Evolutionary conservation across 2,888 invertebrate genomes (phyloP), one percentile per base, ranked within the genome.

Genomic region (Orchesellides sinensis): DNA sequence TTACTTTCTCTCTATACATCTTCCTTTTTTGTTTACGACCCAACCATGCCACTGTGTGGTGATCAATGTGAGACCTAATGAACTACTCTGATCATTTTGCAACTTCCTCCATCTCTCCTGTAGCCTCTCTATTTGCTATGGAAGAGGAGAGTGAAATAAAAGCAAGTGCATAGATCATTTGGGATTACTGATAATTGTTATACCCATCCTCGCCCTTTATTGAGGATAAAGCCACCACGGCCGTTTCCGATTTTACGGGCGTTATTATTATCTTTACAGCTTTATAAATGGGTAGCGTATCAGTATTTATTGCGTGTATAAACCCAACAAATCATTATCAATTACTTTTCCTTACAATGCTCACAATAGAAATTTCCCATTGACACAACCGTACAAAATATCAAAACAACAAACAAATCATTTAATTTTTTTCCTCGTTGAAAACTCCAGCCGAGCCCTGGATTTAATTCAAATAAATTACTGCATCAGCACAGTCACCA

Each of bases 251-350:
- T 47, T 14, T 17, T 66, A 4, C 69, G 19, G 23, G 23, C 40
- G 23, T 56, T 69, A n/a, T n/a, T n/a, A n/a, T 56, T 72, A 56
- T 72, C 59, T 72, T 14, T 69, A 69, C 10, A 40, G n/a, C 10
- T 40, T 40, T 40, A n/a, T 40, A 40, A n/a, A 40, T 40, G 10
- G 40, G 4, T n/a, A 40, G 2, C 2, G 10, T 2, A 40, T 5
- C 2, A 14, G 40, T 40, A 40, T 63, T 14, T 35, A 40, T 23
- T 27, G 23, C 66, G 4, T 40, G n/a, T 40, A 14, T n/a, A 10
- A 40, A 40, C n/a, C 40, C 40, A 40, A 75, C 75, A 75, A 75
- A 75, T 75, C 75, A 75, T 75, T 75, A 75, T 75, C 75, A 75
- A 75, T 66, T 75, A 75, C 66, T 66, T 19, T 32, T 45, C 23